Evolutionary conservation across 2,888 invertebrate genomes (phyloP), one percentile per base, ranked within the genome.

Genomic region (Andrena fulva): DNA sequence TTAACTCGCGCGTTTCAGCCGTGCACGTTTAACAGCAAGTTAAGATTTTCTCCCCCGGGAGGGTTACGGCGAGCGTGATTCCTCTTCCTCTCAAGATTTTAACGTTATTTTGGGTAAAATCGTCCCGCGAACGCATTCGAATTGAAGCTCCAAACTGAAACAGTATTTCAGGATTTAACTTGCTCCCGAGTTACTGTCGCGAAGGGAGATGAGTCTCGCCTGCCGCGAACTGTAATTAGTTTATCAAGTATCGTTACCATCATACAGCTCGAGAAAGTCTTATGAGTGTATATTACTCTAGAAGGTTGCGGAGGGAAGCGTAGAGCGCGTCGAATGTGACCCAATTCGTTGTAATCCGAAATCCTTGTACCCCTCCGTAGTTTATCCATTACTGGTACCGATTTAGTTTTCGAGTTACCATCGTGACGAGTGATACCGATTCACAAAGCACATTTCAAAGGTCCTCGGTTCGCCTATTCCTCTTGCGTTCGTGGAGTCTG

Each of bases 211-310:
- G 75, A 67, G 69, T 52, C 59, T 75, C 35, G 66, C 64, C 72
- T 24, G 60, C 60, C 66, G 80, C 60, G 59, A 79, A 88, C 74
- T 83, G 56, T 89, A 89, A 89, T 89, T 87, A 85, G 81, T 85
- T 89, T 87, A 87, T 84, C 82, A 82, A 87, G 85, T 80, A 85
- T 52, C 79, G 74, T 80, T 86, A 80, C 54, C 68, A 75, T 35
- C 54, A 27, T 48, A 10, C 24, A 66, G 73, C 63, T 73, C 27
- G 16, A 10, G 56, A 20, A 69, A 74, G 64, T 48, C 29, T 31
- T 35, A 27, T 16, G 24, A 27, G 63, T 52, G 20, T 33, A 16
- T 50, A 62, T 70, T 56, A 59, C 56, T n/a, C 10, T 20, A 7
- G 33, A 10, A 50, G 16, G 7, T n/a, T 12, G 27, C 5, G 31